phyloP scores from a whole-genome alignment of 2,888 invertebrate species.

The Congeria kusceri region DNA sequence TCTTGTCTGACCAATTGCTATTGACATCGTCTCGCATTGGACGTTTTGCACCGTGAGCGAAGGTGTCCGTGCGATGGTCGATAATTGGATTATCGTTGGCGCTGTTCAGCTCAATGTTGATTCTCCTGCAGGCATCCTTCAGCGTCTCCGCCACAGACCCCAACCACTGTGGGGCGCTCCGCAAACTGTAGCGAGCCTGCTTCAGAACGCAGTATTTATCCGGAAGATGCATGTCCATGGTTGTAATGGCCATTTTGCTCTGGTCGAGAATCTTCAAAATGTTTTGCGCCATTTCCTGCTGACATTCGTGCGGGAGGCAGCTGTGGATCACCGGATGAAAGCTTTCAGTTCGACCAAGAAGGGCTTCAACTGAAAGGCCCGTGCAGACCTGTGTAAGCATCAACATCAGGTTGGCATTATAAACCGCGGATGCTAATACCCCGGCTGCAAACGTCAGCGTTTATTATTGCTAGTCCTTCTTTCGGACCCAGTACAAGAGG shows the following conservation, averaged over 20 bases:
- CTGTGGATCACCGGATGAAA: constrained; percentile 38
- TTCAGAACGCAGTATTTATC: constrained; percentile 28
- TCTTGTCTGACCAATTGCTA: constrained; percentile 68
- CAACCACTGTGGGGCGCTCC: constrained; percentile 43
- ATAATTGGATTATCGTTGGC: constrained; percentile 47
- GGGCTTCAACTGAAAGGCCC: constrained; percentile 30
- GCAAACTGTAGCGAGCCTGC: constrained; percentile 39
- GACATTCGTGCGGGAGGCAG: constrained; percentile 33
- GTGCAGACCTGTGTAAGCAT: constrained; percentile 41
- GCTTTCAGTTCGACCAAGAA: constrained; percentile 31
- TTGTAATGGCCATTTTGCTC: constrained; percentile 33
- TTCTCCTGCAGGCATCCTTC: constrained; percentile 16
- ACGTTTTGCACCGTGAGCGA: constrained; percentile 35
- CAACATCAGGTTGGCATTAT: constrained; percentile 28
- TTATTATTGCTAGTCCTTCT: constrained; percentile 71
- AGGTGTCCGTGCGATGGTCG: constrained; percentile 36
- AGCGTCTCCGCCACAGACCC: constrained; percentile 38
- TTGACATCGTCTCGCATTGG: constrained; percentile 37
- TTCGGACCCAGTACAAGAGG: constrained; percentile 66
- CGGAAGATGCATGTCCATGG: constrained; percentile 27
- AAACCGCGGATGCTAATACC: constrained; percentile 22
- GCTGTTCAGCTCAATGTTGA: constrained; percentile 33
- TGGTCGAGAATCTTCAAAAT: constrained; percentile 26
- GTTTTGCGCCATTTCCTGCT: constrained; percentile 43
- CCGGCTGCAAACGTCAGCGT: constrained; percentile 36